phyloP scores from a whole-genome alignment of 2,888 invertebrate species.

The Odontocerum albicorne region DNA sequence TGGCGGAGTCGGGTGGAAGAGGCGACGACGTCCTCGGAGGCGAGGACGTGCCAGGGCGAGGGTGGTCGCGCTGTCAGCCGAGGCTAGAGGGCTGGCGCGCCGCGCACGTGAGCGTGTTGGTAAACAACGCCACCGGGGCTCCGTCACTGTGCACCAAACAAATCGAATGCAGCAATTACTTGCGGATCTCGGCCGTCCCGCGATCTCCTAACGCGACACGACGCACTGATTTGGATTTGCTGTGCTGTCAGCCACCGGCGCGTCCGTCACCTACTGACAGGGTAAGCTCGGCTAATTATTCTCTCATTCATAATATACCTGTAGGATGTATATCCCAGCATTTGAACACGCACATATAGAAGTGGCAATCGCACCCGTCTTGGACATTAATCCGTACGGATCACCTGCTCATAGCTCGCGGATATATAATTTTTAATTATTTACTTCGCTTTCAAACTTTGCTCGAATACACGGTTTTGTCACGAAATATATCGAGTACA shows the following conservation, averaged over 20 bases:
- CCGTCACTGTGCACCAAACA: not conserved
- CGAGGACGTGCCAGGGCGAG: no score
- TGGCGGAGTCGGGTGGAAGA: no score
- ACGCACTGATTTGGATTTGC: not conserved
- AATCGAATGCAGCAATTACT: constrained; percentile 7
- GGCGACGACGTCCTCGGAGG: no score
- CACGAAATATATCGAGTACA: constrained; percentile 29
- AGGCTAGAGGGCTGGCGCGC: not conserved
- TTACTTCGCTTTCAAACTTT: constrained; percentile 11
- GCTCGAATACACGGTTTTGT: no score
- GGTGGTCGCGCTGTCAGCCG: no score
- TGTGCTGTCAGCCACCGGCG: not conserved
- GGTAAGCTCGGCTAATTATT: constrained; percentile 10
- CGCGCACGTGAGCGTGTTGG: not conserved
- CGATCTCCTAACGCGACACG: not conserved
- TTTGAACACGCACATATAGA: constrained; percentile 62
- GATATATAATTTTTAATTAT: constrained; percentile 21
- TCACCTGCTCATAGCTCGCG: constrained; percentile 31
- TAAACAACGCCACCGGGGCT: not conserved
- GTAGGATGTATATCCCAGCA: constrained; percentile 70
- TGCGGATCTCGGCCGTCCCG: not conserved
- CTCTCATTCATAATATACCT: constrained; percentile 46
- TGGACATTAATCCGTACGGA: constrained; percentile 27
- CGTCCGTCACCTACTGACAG: constrained; percentile 8
- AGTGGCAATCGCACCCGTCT: constrained; percentile 31